Evolutionary conservation across 2,113 vertebrate genomes (phyloP).

Genomic region (Anthoscopus minutus): DNA sequence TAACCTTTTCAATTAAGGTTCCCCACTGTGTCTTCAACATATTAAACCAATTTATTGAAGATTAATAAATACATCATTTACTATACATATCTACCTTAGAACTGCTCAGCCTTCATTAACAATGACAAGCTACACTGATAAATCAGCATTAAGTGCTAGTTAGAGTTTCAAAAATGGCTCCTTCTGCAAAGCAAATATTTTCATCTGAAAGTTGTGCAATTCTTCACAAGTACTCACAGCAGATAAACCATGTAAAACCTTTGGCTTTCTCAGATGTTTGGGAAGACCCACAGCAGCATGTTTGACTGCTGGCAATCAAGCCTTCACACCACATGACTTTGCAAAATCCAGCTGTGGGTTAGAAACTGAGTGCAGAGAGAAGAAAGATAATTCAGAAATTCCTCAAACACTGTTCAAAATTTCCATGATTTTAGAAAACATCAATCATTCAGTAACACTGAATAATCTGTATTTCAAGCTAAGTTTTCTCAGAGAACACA

Average conservation of each 20-base stretch:
- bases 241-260: neutral
- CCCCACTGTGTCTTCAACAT: slow-evolving; percentile 27
- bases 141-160: neutral
- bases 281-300: neutral
- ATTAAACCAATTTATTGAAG: slow-evolving; percentile 18
- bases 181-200: slow-evolving; percentile 15
- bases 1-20: slow-evolving; percentile 44
- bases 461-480: neutral
- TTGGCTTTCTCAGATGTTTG: neutral
- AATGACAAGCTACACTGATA: neutral
- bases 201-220: neutral
- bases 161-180: neutral
- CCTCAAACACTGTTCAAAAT: neutral
- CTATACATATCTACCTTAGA: neutral
- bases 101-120: neutral
- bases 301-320: neutral
- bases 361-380: neutral
- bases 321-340: neutral
- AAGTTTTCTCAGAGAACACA: neutral
- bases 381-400: neutral
- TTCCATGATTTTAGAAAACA: neutral
- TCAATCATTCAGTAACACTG: neutral
- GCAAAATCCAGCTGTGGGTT: neutral
- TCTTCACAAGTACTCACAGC: neutral
- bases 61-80: slow-evolving; percentile 20